Evolutionary conservation across 1,140 invertebrate species (phyloP), one percentile per base, ranked within the genome.

Genomic region (Drusus annulatus): DNA sequence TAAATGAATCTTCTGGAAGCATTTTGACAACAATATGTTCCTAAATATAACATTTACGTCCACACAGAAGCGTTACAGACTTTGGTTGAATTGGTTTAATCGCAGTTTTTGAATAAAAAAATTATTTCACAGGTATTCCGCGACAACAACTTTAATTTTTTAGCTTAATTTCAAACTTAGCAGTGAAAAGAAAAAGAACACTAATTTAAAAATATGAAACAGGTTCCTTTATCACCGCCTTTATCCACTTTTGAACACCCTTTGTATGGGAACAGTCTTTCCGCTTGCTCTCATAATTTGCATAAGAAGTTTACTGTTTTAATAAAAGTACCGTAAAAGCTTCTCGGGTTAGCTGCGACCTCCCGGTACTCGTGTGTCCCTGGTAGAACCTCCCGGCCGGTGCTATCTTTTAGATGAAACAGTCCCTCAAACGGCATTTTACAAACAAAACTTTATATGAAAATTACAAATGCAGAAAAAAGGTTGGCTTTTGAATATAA

Each of bases 231-330:
- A 60, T 60, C 56, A 15, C 17, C 56, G 56, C 19, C 17, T 19
- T 23, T 60, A 45, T 60, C 56, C 62, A 65, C 23, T 65, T 45
- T 28, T 28, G 25, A 65, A 31, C 62, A 65, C 21, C 62, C 62
- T 36, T 31, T 25, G 23, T 31, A 31, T 31, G 25, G 28, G 62
- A 31, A 28, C 4, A 65, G 62, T 28, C 10, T 65, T 28, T 65
- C 62, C 62, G 62, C 21, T 13, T n/a, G 23, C 23, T 25, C 36
- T 69, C 65, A 50, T 50, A 45, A 69, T 69, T 69, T 69, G 36
- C 65, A 69, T 69, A 69, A 69, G 65, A 69, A 69, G 65, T 69
- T 69, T 69, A 69, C 15, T 45, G 65, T 69, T 69, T 69, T 69
- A 69, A 50, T 69, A 69, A 69, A 69, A 69, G 65, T 69, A 19